Base-by-base conservation (phyloP, 2,797 vertebrate genomes). In the Forpus xanthops region DNA sequence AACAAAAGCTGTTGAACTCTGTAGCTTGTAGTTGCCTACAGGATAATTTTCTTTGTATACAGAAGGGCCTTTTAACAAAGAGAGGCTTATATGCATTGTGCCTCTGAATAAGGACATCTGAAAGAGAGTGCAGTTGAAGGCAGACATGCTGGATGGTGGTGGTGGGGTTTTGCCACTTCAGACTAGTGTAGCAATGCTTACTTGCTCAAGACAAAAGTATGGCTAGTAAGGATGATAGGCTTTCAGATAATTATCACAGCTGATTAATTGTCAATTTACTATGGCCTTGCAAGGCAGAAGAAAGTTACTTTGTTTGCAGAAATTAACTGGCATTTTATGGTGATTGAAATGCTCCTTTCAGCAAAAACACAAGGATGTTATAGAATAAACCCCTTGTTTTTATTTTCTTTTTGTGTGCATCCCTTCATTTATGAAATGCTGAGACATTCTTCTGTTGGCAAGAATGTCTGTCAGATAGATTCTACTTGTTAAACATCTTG, bases 41-140 rank as follows among this genome's bases (percentile, higher is more conserved):
- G 79, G 71, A 11, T 86, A 62, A 66, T 88, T 94, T 94, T 77
- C 80, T 95, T 89, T 94, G 39, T 92, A 35, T 61, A 66, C 78
- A 68, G 50, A 91, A 81, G 62, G 85, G 39, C 42, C 65, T 89
- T 93, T 60, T 93, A 81, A 94, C 91, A 97, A 93, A 95, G 92
- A 72, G 31, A 49, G 77, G 71, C 70, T 92, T 95, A 81, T 66
- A 66, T 88, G 47, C 50, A 56, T 92, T 94, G 85, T 88, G 70
- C 76, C 28, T 77, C 70, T 79, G 44, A 82, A 94, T 86, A 71
- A 92, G 87, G 81, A 52, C 56, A 66, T 67, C 37, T 91, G 80
- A 89, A 93, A 89, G 81, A 72, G 64, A 55, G n/a, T 47, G 66
- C 83, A 35, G 85, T 84, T 81, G 21, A 56, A 87, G 76, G 65